These are phyloP conservation scores for Dryomyza anilis DNA, from an alignment of 2,888 invertebrate species.

Conservation along the genomic window DNA sequence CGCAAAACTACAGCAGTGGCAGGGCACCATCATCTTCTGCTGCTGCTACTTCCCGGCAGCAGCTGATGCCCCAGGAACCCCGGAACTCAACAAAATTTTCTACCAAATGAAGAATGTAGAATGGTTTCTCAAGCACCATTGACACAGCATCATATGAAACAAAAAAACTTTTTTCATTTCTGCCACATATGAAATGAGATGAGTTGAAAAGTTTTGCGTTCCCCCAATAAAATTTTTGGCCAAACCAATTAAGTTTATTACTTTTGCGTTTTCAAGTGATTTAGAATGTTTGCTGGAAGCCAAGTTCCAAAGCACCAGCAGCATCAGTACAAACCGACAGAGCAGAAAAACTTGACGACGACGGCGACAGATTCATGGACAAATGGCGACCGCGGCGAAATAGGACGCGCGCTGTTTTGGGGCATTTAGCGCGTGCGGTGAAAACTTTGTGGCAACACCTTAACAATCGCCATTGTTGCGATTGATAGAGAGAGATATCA, in stretches of 20 bases:
- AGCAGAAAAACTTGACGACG: not conserved
- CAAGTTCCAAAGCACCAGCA: not conserved
- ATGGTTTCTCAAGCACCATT: no score
- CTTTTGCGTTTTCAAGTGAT: slow-evolving; percentile 56
- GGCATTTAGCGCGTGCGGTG: slow-evolving; percentile 32
- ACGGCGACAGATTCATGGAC: no score
- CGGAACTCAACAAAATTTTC: not conserved
- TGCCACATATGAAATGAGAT: not conserved
- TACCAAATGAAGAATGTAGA: not conserved
- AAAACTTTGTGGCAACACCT: slow-evolving; percentile 18
- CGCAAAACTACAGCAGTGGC: slow-evolving; percentile 22
- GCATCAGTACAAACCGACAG: not conserved
- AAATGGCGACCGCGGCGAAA: no score
- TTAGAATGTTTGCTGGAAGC: slow-evolving; percentile 29
- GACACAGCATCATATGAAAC: no score
- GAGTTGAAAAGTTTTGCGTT: not conserved
- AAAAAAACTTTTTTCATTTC: slow-evolving; percentile 11
- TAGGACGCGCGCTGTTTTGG: not conserved
- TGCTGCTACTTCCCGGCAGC: not conserved
- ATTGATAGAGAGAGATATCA: not conserved
- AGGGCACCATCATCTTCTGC: no score
- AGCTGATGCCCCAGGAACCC: not conserved
- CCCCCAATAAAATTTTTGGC: slow-evolving; percentile 29
- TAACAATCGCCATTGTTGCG: not conserved
- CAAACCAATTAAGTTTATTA: slow-evolving; percentile 56